A percentile compares a stretch with the other conserved stretches of the same genome.
These are phyloP conservation scores for Diabrotica undecimpunctata DNA, from an alignment of 1,140 invertebrate species.

Conservation along the genomic window DNA sequence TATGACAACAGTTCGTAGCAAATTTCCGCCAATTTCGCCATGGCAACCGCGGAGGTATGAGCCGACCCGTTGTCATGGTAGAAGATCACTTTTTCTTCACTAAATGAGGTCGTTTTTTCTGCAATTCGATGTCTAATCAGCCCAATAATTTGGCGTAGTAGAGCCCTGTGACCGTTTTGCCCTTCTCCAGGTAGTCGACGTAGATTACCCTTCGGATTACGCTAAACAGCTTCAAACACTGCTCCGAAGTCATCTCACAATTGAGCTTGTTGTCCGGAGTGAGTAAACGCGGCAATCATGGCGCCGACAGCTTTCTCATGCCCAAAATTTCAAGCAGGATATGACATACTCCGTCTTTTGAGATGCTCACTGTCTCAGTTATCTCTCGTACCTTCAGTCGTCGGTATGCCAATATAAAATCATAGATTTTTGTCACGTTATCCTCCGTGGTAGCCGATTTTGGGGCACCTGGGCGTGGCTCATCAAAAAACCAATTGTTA, in stretches of 20 bases:
- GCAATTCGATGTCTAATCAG: not conserved
- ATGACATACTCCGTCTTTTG: too few species aligned
- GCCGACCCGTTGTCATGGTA: not conserved
- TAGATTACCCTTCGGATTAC: not conserved
- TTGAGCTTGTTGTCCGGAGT: not conserved
- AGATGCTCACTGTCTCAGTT: too few species aligned
- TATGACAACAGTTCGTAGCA: not conserved
- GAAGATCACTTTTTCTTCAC: not conserved
- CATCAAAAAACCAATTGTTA: too few species aligned
- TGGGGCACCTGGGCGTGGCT: too few species aligned
- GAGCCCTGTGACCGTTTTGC: not conserved
- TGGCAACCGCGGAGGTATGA: not conserved
- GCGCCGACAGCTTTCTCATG: not conserved
- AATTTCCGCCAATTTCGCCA: not conserved
- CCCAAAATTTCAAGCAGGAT: not conserved
- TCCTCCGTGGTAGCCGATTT: too few species aligned
- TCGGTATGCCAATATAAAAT: too few species aligned
- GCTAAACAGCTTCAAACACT: not conserved
- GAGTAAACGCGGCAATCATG: not conserved
- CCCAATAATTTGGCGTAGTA: not conserved
- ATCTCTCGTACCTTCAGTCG: too few species aligned
- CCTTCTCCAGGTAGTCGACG: not conserved
- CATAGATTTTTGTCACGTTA: too few species aligned
- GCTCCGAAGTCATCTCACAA: not conserved
- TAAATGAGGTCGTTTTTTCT: not conserved